Conservation (phyloP, 2,797 vertebrate species). For the Scyliorhinus canicula region DNA sequence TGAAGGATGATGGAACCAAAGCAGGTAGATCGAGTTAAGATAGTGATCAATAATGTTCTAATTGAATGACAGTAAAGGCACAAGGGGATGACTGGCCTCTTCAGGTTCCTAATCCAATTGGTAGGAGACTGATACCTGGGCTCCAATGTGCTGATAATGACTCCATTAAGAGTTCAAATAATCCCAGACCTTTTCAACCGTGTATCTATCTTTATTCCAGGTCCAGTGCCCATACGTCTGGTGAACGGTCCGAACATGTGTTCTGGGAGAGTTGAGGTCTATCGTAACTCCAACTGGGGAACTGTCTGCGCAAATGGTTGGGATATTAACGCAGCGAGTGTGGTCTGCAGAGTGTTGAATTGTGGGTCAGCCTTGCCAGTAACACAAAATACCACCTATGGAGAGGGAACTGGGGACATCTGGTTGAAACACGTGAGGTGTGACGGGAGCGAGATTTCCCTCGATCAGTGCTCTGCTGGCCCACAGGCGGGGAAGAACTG, state of each 20-base stretch:
- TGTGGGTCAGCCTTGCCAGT: not conserved
- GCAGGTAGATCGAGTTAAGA: no score
- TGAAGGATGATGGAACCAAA: no score
- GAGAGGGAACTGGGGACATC: not conserved
- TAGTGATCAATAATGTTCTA: no score
- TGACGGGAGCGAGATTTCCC: not conserved
- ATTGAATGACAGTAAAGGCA: no score
- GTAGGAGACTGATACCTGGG: no score
- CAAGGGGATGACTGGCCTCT: no score
- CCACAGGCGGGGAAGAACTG: not conserved
- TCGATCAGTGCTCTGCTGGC: slow-evolving; percentile 15
- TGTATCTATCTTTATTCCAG: not conserved
- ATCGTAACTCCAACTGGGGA: not conserved
- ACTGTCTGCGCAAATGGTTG: not conserved
- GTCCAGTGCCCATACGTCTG: not conserved
- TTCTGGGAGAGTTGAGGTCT: slow-evolving; percentile 1
- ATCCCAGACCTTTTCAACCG: no score
- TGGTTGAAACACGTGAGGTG: not conserved
- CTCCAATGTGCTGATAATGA: no score
- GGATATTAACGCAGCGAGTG: not conserved
- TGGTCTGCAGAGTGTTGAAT: slow-evolving; percentile 32
- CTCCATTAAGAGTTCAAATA: no score
- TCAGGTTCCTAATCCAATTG: no score
- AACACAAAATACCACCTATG: not conserved
- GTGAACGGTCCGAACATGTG: not conserved